Percentiles rank a stretch among this genome's conserved stretches.
Evolutionary conservation across 30 jellyfish, hydroid and myxozoan species (phyloP).

Genomic region (Aurelia sp.): DNA sequence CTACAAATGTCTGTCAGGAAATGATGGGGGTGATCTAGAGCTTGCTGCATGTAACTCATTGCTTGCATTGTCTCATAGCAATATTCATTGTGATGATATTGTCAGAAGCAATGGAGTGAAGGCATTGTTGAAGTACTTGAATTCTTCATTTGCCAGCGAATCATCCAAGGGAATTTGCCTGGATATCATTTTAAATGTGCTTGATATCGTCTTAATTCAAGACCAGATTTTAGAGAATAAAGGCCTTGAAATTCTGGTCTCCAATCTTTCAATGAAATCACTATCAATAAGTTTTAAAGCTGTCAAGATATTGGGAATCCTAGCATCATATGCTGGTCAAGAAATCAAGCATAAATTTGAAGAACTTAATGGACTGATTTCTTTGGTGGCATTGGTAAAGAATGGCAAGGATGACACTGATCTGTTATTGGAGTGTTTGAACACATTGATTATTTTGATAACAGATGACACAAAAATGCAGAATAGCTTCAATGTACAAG

Average conservation of each 20-base stretch:
- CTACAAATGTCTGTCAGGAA: slow-evolving; percentile 47
- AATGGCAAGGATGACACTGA: slow-evolving; percentile 8
- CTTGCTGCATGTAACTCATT: slow-evolving; percentile 48
- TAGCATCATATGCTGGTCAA: slow-evolving; percentile 53
- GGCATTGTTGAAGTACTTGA: slow-evolving; percentile 2
- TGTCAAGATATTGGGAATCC: slow-evolving; percentile 34
- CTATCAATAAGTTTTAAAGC: slow-evolving; percentile 27
- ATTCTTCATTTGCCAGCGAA: slow-evolving; percentile 42
- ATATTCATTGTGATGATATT: slow-evolving; percentile 34
- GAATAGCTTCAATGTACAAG: slow-evolving; percentile 28
- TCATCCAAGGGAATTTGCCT: slow-evolving; percentile 27
- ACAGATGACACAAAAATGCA: slow-evolving; percentile 49
- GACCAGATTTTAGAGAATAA: neutral
- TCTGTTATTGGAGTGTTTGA: slow-evolving; percentile 35
- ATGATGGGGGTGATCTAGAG: slow-evolving; percentile 33
- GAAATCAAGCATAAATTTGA: slow-evolving; percentile 40
- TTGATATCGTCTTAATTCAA: neutral
- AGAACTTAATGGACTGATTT: slow-evolving; percentile 35
- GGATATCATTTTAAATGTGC: slow-evolving; percentile 21
- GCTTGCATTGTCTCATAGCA: slow-evolving; percentile 9
- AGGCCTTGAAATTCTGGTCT: slow-evolving; percentile 32
- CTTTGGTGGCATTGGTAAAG: slow-evolving; percentile 23
- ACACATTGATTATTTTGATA: slow-evolving; percentile 23
- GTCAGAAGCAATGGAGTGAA: slow-evolving; percentile 41
- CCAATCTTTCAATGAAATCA: neutral